A percentile compares a stretch with the other conserved stretches of the same genome.
phyloP scores from a whole-genome alignment of 1,140 invertebrate genomes.

The Magallana gigas region DNA sequence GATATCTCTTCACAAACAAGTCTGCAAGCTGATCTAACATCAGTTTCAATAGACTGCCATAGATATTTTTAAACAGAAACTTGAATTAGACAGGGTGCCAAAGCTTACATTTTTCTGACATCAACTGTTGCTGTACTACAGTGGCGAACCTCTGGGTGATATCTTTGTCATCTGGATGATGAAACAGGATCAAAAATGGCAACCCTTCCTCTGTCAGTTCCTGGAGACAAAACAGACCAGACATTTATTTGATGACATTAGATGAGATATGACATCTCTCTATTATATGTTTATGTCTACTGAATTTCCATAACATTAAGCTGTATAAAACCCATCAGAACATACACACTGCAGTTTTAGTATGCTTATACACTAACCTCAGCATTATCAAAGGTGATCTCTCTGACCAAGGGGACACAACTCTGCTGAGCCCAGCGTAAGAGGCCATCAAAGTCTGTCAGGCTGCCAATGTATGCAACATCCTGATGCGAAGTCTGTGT shows the following conservation, averaged over 20 bases:
- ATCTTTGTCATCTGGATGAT: slow-evolving; percentile 91
- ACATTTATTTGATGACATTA: too few relatives aligned
- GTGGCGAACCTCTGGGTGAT: slow-evolving; percentile 93
- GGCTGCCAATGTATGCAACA: slow-evolving; percentile 77
- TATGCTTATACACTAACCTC: slow-evolving; percentile 82
- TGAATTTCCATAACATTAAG: too few relatives aligned
- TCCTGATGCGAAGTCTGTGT: slow-evolving; percentile 70
- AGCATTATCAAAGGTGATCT: slow-evolving; percentile 99
- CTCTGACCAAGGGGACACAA: slow-evolving; percentile 87
- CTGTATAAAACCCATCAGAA: too few relatives aligned
- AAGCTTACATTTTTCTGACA: slow-evolving; percentile 92
- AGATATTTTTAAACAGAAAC: not conserved
- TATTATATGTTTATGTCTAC: too few relatives aligned
- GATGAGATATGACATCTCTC: too few relatives aligned
- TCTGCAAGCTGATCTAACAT: not conserved
- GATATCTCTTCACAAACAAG: not conserved
- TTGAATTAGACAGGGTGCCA: too few relatives aligned
- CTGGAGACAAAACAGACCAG: slow-evolving; percentile 66
- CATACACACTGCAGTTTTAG: not conserved
- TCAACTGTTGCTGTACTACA: slow-evolving; percentile 88
- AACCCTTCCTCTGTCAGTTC: slow-evolving; percentile 99
- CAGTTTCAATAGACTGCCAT: not conserved
- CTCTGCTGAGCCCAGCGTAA: slow-evolving; percentile 90
- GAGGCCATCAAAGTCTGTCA: slow-evolving; percentile 80
- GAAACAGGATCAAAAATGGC: slow-evolving; percentile 99